Evolutionary conservation across 2,888 invertebrate species (phyloP).

Genomic region (Steinernema scapterisci): DNA sequence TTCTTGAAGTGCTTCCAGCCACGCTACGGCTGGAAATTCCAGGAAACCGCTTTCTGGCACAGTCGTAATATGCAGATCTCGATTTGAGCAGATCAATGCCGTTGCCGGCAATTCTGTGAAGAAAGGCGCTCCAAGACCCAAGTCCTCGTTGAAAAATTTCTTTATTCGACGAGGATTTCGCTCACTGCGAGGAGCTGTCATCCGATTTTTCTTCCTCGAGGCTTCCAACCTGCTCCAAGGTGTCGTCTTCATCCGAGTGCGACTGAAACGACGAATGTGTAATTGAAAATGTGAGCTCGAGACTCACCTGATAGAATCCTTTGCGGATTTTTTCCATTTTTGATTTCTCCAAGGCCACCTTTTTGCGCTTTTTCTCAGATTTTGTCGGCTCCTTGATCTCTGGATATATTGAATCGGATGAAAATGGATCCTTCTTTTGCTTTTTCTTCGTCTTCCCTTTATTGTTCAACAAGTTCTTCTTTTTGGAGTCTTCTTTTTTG

Average conservation of each 20-base stretch:
- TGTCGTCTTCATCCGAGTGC: slow-evolving; percentile 12
- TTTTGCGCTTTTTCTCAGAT: not conserved
- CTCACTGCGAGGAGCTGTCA: not conserved
- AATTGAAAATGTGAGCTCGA: not conserved
- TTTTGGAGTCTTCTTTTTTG: not conserved
- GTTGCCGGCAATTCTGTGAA: not conserved
- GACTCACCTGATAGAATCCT: slow-evolving; percentile 6
- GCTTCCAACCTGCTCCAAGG: not conserved
- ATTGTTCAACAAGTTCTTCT: too few relatives aligned
- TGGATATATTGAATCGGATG: not conserved
- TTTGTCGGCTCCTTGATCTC: not conserved
- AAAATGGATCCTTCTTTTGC: not conserved
- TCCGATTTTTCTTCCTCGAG: not conserved
- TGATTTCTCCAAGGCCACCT: not conserved
- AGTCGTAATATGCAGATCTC: not conserved
- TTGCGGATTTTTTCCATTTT: not conserved
- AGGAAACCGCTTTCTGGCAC: not conserved
- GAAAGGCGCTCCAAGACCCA: slow-evolving; percentile 7
- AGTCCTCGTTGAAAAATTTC: not conserved
- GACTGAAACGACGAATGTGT: not conserved
- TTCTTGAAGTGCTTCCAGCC: not conserved
- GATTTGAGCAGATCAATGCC: not conserved
- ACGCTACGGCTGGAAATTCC: not conserved
- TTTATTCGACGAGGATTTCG: not conserved
- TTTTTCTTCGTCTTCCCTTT: not conserved